These are phyloP conservation scores for Hylia prasina DNA, from an alignment of 2,113 vertebrate genomes.

Conservation along the genomic window DNA sequence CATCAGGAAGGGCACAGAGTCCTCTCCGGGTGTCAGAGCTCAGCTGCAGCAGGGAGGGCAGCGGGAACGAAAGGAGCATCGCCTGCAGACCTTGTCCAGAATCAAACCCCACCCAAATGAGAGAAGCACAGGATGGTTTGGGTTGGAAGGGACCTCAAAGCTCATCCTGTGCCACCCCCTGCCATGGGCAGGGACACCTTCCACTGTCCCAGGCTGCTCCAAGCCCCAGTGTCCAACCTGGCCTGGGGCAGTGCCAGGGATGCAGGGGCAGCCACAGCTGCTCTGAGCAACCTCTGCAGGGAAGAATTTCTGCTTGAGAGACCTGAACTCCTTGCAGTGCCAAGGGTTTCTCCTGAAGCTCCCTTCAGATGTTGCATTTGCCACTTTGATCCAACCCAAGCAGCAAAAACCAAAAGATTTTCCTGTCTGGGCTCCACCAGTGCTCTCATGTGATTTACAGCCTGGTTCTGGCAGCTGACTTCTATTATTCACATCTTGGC, in stretches of 20 bases:
- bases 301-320: neutral
- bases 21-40: neutral
- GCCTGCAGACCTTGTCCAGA: neutral
- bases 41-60: neutral
- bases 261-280: neutral
- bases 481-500: neutral
- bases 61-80: neutral
- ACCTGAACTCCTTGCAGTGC: neutral
- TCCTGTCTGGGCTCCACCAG: neutral
- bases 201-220: fast-evolving
- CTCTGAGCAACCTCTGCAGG: neutral
- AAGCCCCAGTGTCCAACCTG: neutral
- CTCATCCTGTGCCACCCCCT: neutral
- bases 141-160: neutral
- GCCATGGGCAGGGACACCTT: neutral
- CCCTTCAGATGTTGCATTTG: neutral
- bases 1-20: neutral
- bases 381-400: neutral
- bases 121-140: neutral
- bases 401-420: neutral
- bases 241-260: neutral
- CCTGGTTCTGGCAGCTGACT: neutral
- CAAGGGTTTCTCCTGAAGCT: neutral
- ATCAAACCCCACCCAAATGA: neutral
- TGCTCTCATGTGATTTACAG: neutral